phyloP scores from a whole-genome alignment of 2,797 vertebrate genomes.

The Lophotriccus pileatus region DNA sequence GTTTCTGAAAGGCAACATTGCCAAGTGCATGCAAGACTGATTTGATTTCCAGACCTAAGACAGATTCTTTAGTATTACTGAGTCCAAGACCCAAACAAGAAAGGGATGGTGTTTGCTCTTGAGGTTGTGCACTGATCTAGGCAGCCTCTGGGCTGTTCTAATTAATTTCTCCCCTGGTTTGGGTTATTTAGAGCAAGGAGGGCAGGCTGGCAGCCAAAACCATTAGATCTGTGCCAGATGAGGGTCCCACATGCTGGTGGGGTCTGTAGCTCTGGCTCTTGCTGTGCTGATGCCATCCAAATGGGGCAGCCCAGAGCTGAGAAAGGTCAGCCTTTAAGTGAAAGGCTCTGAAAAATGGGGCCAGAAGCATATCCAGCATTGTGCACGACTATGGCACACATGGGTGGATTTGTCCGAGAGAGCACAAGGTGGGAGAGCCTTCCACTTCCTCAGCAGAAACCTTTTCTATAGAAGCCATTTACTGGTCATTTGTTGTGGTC shows the following conservation, averaged over 20 bases:
- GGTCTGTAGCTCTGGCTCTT: neutral
- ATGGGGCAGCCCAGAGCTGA: neutral
- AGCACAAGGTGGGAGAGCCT: neutral
- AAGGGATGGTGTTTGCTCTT: neutral
- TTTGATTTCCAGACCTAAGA: conserved; percentile 17
- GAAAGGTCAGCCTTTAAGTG: neutral
- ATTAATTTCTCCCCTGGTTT: neutral
- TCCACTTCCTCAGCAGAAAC: neutral
- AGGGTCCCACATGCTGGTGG: neutral
- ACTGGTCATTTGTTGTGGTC: neutral
- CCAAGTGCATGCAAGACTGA: neutral
- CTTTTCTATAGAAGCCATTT: neutral
- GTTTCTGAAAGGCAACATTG: neutral
- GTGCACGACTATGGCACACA: rapidly evolving
- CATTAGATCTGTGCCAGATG: neutral
- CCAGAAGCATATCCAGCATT: neutral
- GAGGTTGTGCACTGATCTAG: neutral
- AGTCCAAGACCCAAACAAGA: neutral
- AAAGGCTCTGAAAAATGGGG: neutral
- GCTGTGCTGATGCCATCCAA: neutral
- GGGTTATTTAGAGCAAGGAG: neutral
- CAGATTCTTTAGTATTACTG: neutral
- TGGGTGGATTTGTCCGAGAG: neutral
- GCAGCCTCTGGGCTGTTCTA: neutral
- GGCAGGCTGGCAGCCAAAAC: neutral